A percentile compares a stretch with the other conserved stretches of the same genome.
These are phyloP conservation scores for Scomberomorus guttatus DNA, from an alignment of 2,797 vertebrate genomes.

Conservation along the genomic window DNA sequence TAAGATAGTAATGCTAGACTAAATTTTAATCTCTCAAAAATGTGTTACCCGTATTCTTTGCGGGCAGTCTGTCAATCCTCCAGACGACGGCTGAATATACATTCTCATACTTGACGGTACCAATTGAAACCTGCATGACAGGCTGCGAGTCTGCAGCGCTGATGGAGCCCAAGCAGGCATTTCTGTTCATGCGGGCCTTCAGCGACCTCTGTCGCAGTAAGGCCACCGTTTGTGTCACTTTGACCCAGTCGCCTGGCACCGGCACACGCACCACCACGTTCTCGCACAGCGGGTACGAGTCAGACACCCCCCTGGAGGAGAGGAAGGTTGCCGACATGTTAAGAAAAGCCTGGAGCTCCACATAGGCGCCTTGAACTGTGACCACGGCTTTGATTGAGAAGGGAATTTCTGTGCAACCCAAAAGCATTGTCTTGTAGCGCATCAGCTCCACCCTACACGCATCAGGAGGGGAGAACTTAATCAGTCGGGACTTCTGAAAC, in stretches of 20 bases:
- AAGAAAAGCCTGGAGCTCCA: conserved; percentile 96
- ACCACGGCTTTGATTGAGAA: conserved; percentile 92
- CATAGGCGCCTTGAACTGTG: conserved; percentile 94
- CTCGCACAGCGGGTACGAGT: conserved; percentile 87
- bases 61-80: conserved; percentile 97
- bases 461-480: conserved; percentile 92
- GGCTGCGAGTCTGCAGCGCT: conserved; percentile 90
- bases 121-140: conserved; percentile 93
- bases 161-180: conserved; percentile 91
- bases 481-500: conserved; percentile 87
- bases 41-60: conserved; percentile 94
- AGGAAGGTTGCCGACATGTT: conserved; percentile 86
- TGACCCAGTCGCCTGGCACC: conserved; percentile 93
- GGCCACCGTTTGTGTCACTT: conserved; percentile 89
- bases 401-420: conserved; percentile 87
- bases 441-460: conserved; percentile 94
- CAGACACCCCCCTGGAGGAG: conserved; percentile 52
- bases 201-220: conserved; percentile 94
- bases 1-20: not conserved
- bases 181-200: conserved; percentile 96
- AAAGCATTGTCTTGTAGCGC: conserved; percentile 89
- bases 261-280: conserved; percentile 92
- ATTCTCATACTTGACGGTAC: conserved; percentile 96
- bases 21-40: conserved; percentile 8
- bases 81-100: conserved; percentile 95